Evolutionary conservation across 2,797 vertebrate species (phyloP).

Genomic region (Tamandua tetradactyla): DNA sequence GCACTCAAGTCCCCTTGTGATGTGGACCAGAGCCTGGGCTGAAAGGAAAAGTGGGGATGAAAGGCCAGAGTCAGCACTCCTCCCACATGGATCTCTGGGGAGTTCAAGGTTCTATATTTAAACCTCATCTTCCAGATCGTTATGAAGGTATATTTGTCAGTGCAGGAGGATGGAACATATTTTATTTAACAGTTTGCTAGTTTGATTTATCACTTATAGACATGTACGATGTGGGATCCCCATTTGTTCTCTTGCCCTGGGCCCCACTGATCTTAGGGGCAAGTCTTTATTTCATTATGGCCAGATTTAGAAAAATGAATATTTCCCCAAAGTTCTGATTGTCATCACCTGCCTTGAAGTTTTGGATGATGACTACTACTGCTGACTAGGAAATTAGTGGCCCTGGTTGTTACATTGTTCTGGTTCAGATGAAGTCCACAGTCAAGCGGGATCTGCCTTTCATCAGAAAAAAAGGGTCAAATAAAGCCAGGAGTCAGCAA

Average conservation of each 20-base stretch:
- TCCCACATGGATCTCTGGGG: background rate
- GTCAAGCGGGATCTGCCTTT: slow-evolving; percentile 45
- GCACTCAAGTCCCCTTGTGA: background rate
- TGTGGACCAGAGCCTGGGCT: background rate
- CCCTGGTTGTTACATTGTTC: background rate
- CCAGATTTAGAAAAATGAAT: background rate
- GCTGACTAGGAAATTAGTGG: slow-evolving; percentile 1
- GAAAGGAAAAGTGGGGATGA: background rate
- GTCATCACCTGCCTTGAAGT: background rate
- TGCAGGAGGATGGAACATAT: background rate
- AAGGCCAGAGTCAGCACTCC: background rate
- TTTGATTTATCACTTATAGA: slow-evolving; percentile 24
- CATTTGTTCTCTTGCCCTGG: background rate
- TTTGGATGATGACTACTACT: slow-evolving; percentile 21
- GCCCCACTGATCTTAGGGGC: background rate
- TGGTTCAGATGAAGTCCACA: slow-evolving; percentile 7
- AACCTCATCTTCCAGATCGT: background rate
- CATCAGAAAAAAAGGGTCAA: slow-evolving; percentile 48
- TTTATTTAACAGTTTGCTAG: slow-evolving; percentile 22
- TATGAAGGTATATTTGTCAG: background rate
- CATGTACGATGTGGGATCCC: background rate
- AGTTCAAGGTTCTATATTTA: background rate
- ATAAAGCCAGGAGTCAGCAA: background rate
- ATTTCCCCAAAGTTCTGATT: slow-evolving; percentile 26
- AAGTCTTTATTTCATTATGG: slow-evolving; percentile 9